A percentile compares a stretch with the other conserved stretches of the same genome.
Evolutionary conservation across 1,140 invertebrate genomes (phyloP).

Genomic region (Drosophila melanogaster): Release_6_plus_ISO1_MT NC_004354.4:14516501-14517000

Average conservation of each 20-base stretch:
- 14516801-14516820: slow-evolving; percentile 14
- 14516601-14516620: slow-evolving; percentile 9
- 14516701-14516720: background rate
- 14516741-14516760: slow-evolving; percentile 8
- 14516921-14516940: slow-evolving; percentile 33
- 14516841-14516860: background rate
- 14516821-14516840: background rate
- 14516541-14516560: slow-evolving; percentile 73
- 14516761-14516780: background rate
- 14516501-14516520: background rate
- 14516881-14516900: background rate
- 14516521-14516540: slow-evolving; percentile 1
- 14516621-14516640: slow-evolving; percentile 26
- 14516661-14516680: slow-evolving; percentile 69
- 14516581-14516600: slow-evolving; percentile 74
- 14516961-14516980: slow-evolving; percentile 20
- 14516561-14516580: slow-evolving; percentile 71
- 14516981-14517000: slow-evolving; percentile 29
- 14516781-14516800: background rate
- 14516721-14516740: background rate
- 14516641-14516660: slow-evolving; percentile 67
- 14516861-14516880: background rate
- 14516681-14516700: slow-evolving; percentile 8
- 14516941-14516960: slow-evolving; percentile 16
- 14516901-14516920: slow-evolving; percentile 21